Evolutionary conservation across 2,113 vertebrate genomes (phyloP).

Genomic region (Gallinago media): DNA sequence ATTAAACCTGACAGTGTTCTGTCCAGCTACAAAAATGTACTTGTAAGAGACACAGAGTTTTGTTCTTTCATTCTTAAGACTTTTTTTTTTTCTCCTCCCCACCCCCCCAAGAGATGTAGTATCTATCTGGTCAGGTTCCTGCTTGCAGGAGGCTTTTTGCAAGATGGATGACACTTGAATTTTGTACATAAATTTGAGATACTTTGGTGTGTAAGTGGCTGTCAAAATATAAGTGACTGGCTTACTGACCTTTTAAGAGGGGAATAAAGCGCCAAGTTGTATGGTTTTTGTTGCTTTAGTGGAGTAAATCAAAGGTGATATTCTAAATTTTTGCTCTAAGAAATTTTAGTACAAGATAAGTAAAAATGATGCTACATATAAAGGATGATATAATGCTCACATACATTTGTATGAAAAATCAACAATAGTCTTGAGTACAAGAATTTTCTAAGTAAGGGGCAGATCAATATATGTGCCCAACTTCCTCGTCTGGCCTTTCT

Average conservation of each 20-base stretch:
- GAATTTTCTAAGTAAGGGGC: not conserved
- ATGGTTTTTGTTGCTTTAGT: not conserved
- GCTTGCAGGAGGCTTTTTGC: not conserved
- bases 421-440: not conserved
- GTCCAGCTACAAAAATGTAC: not conserved
- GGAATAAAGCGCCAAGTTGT: fast-evolving
- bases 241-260: not conserved
- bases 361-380: not conserved
- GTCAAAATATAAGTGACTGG: not conserved
- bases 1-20: not conserved
- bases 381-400: not conserved
- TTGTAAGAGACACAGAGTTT: not conserved
- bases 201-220: not conserved
- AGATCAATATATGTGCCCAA: fast-evolving
- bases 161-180: not conserved
- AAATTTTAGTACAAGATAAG: not conserved
- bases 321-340: not conserved
- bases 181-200: not conserved
- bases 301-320: not conserved
- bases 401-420: not conserved
- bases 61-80: not conserved
- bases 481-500: not conserved
- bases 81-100: not conserved
- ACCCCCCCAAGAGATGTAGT: not conserved
- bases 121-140: not conserved